Conservation (phyloP, 2,113 vertebrate genomes). For the Xenopus borealis region DNA sequence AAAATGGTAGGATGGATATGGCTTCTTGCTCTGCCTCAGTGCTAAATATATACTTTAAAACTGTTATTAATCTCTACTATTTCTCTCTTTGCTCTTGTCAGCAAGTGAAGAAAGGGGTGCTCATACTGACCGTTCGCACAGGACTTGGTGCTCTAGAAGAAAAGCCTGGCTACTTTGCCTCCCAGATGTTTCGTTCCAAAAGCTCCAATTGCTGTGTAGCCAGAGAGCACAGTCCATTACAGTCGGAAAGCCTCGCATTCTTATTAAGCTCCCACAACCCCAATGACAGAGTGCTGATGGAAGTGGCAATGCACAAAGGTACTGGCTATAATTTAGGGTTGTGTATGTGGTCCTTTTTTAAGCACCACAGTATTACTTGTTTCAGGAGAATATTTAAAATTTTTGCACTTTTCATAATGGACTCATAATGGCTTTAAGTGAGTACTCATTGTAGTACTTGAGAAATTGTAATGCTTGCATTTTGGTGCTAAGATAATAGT, state of each 20-base stretch:
- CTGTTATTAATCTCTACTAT: too few species aligned
- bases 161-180: constrained; percentile 62
- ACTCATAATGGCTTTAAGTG: too few species aligned
- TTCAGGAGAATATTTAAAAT: too few species aligned
- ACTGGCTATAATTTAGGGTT: constrained; percentile 16
- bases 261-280: constrained; percentile 60
- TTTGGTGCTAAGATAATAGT: too few species aligned
- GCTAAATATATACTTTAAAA: not conserved
- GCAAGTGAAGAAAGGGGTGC: constrained; percentile 87
- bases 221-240: constrained; percentile 60
- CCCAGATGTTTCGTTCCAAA: constrained; percentile 78
- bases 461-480: too few species aligned
- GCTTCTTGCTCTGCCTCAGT: too few species aligned
- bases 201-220: constrained; percentile 68
- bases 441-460: too few species aligned
- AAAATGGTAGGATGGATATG: too few species aligned
- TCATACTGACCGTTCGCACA: constrained; percentile 87
- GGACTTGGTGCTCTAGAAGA: constrained; percentile 72
- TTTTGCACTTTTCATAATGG: too few species aligned
- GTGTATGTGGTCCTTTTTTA: too few species aligned
- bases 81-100: constrained; percentile 47
- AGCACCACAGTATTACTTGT: too few species aligned
- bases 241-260: constrained; percentile 59
- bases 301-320: constrained; percentile 88
- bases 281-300: constrained; percentile 84